phyloP scores from a whole-genome alignment of 2,113 vertebrate species.

The Cyanistes caeruleus region DNA sequence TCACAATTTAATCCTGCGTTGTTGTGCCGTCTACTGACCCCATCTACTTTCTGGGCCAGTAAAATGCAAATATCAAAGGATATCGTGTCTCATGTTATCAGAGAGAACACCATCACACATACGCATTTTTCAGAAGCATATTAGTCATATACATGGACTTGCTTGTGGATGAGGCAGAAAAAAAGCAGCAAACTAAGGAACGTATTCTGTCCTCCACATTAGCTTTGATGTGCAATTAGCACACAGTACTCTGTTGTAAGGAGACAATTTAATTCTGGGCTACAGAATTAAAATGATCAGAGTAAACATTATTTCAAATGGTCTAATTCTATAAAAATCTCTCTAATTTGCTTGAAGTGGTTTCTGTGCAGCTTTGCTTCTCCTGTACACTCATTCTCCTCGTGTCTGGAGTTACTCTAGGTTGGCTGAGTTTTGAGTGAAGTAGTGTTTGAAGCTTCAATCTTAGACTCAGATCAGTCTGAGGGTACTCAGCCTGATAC shows the following conservation, averaged over 20 bases:
- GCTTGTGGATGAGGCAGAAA: not conserved
- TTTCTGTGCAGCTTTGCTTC: not conserved
- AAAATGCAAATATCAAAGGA: not conserved
- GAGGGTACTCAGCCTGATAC: not conserved
- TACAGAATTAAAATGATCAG: not conserved
- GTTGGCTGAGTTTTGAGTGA: not conserved
- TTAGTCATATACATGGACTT: not conserved
- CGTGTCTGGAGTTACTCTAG: not conserved
- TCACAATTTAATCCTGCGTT: not conserved
- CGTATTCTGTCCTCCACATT: not conserved
- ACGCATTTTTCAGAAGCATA: not conserved
- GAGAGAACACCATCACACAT: not conserved
- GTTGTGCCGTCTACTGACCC: not conserved
- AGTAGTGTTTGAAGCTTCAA: not conserved
- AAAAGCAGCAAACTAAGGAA: not conserved
- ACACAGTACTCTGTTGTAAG: not conserved
- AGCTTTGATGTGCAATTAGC: not conserved
- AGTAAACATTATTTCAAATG: not conserved
- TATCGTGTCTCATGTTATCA: not conserved
- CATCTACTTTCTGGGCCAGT: not conserved
- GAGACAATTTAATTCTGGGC: not conserved
- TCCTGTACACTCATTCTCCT: not conserved
- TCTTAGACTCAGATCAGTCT: no score
- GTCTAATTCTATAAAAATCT: not conserved
- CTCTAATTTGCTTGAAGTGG: not conserved